Percentiles rank a stretch among this genome's conserved stretches.
Evolutionary conservation across 2,888 invertebrate genomes (phyloP).

Genomic region (Taenaris catops): DNA sequence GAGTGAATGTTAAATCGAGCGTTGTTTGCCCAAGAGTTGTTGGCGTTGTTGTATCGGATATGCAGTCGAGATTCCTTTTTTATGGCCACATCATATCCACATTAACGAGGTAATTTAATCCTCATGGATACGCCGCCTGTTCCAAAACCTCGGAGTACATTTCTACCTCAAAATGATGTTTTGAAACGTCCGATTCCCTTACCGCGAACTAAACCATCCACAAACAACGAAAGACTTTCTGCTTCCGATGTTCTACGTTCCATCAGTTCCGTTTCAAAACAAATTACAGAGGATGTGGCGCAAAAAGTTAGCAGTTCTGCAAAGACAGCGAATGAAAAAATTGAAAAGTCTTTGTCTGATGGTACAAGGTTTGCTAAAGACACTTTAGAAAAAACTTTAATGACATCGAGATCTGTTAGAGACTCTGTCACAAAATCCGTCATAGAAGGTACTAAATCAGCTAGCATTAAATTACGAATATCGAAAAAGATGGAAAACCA

Average conservation of each 20-base stretch:
- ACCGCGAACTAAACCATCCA: conserved; percentile 62
- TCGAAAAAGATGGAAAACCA: conserved; percentile 40
- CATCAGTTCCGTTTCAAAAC: conserved; percentile 77
- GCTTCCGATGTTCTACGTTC: conserved; percentile 69
- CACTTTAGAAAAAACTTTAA: conserved; percentile 64
- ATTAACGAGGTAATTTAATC: conserved; percentile 7
- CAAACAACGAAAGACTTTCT: conserved; percentile 44
- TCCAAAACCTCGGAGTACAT: conserved; percentile 56
- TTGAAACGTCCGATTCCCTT: conserved; percentile 73
- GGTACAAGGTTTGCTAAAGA: conserved; percentile 66
- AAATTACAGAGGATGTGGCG: conserved; percentile 77
- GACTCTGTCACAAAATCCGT: conserved; percentile 80
- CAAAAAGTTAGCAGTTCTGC: conserved; percentile 67
- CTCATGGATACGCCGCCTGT: conserved; percentile 65
- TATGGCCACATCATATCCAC: conserved; percentile 4
- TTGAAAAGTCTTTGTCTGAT: conserved; percentile 56
- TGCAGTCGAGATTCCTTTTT: no score
- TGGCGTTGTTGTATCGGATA: conserved; percentile 23
- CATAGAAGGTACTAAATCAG: conserved; percentile 81
- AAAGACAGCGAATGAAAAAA: conserved; percentile 56
- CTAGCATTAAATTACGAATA: conserved; percentile 66
- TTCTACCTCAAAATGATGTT: conserved; percentile 39
- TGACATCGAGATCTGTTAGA: conserved; percentile 69
- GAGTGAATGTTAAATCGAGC: no score
- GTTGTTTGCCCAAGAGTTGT: conserved; percentile 13